These are phyloP conservation scores for Zygaena filipendulae DNA, from an alignment of 2,888 invertebrate species.

Conservation along the genomic window DNA sequence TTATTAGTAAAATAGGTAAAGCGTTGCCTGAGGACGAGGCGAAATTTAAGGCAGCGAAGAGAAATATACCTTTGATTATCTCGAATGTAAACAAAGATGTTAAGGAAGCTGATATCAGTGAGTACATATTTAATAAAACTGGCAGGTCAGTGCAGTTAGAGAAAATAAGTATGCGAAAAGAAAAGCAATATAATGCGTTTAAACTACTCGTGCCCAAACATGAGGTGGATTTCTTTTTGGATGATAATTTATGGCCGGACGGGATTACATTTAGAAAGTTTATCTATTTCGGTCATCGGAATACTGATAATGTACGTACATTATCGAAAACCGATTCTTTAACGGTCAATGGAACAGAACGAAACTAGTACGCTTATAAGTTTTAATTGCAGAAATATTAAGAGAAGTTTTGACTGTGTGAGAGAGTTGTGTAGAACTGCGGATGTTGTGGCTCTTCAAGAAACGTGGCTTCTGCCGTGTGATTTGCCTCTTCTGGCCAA, in stretches of 20 bases:
- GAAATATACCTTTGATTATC: not conserved
- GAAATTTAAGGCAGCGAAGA: not conserved
- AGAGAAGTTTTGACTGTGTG: not conserved
- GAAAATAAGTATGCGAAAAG: not conserved
- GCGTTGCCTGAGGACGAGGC: too few species aligned
- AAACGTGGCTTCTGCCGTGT: conserved; percentile 1
- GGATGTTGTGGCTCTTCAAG: too few species aligned
- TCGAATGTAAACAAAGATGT: not conserved
- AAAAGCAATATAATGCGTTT: not conserved
- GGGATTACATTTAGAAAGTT: not conserved
- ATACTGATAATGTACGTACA: too few species aligned
- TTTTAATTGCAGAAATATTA: conserved; percentile 4
- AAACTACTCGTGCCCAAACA: conserved; percentile 1
- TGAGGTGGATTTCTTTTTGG: not conserved
- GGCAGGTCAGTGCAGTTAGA: too few species aligned
- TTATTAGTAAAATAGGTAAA: too few species aligned
- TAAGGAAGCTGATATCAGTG: not conserved
- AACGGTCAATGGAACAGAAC: not conserved
- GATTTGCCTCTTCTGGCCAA: not conserved
- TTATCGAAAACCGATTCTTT: too few species aligned
- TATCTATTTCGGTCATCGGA: not conserved
- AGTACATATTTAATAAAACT: not conserved
- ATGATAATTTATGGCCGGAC: not conserved
- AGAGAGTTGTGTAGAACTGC: conserved; percentile 1
- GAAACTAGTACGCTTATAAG: not conserved